Percentiles rank a stretch among this genome's conserved stretches.
Evolutionary conservation across 2,797 vertebrate species (phyloP).

Genomic region (Heterohyrax brucei): DNA sequence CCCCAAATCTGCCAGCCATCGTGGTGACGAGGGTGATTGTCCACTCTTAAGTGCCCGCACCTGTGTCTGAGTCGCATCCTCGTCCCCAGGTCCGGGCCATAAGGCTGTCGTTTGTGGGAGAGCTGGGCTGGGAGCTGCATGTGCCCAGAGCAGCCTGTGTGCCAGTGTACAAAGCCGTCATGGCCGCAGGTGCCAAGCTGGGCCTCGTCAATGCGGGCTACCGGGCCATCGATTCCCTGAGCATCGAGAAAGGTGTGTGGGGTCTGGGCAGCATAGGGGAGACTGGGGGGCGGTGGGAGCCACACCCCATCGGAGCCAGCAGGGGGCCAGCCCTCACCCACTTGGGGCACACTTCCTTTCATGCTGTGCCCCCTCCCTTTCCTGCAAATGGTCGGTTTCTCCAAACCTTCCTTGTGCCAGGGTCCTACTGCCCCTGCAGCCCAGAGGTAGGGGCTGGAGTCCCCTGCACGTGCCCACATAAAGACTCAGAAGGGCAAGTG

Average conservation of each 20-base stretch:
- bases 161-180: constrained; percentile 95
- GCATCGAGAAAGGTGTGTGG: constrained; percentile 96
- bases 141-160: constrained; percentile 94
- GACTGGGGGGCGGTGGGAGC: background rate
- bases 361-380: rapidly evolving
- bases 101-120: constrained; percentile 97
- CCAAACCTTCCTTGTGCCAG: rapidly evolving
- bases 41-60: background rate
- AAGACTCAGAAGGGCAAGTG: background rate
- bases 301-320: too few species aligned
- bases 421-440: background rate
- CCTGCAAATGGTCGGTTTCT: background rate
- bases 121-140: constrained; percentile 99
- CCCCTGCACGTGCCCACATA: rapidly evolving
- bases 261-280: rapidly evolving
- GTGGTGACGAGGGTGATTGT: rapidly evolving
- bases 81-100: constrained; percentile 95
- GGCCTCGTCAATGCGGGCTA: constrained; percentile 96
- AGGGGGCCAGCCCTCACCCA: too few species aligned
- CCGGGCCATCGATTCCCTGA: constrained; percentile 98
- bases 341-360: background rate
- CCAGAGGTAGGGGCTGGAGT: rapidly evolving
- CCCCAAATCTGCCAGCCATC: background rate
- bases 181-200: constrained; percentile 93
- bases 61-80: background rate